Percentiles rank a stretch among this genome's conserved stretches.
phyloP scores from a whole-genome alignment of 2,797 vertebrate genomes.

The Anniella stebbinsi region DNA sequence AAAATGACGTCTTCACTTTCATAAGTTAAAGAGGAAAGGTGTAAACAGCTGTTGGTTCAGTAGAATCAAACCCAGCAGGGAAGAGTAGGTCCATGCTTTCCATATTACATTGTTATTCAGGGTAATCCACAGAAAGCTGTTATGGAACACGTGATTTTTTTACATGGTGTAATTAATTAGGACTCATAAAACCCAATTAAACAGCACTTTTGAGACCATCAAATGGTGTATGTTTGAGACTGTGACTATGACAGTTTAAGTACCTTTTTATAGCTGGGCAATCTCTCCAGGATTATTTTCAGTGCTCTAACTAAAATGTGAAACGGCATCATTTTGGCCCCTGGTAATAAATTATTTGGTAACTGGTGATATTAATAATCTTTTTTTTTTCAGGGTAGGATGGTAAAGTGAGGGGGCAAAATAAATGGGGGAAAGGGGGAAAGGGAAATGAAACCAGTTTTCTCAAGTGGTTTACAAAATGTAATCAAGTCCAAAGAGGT shows the following conservation, averaged over 20 bases:
- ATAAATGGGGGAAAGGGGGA: neutral
- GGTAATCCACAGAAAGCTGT: slow-evolving; percentile 72
- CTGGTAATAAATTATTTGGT: slow-evolving; percentile 70
- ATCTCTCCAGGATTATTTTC: slow-evolving; percentile 74
- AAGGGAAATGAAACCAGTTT: slow-evolving; percentile 53
- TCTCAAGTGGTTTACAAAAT: slow-evolving; percentile 65
- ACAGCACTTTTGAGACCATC: slow-evolving; percentile 79
- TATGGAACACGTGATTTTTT: slow-evolving; percentile 71
- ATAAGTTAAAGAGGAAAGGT: neutral
- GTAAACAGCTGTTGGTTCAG: neutral
- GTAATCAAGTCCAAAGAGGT: slow-evolving; percentile 60
- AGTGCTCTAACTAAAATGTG: slow-evolving; percentile 70
- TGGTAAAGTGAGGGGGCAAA: slow-evolving; percentile 65
- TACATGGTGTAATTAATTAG: slow-evolving; percentile 75
- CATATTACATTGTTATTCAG: slow-evolving; percentile 71
- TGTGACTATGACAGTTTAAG: slow-evolving; percentile 75
- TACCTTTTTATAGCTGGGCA: slow-evolving; percentile 76
- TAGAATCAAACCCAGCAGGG: slow-evolving; percentile 52
- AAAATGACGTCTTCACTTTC: neutral
- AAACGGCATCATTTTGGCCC: slow-evolving; percentile 73
- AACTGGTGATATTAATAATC: slow-evolving; percentile 74
- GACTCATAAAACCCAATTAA: slow-evolving; percentile 78
- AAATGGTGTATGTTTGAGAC: slow-evolving; percentile 73
- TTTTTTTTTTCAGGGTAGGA: slow-evolving; percentile 67
- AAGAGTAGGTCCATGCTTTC: slow-evolving; percentile 60